Evolutionary conservation across 2,888 invertebrate genomes (phyloP), one percentile per base, ranked within the genome.

Genomic region (Thymelicus acteon): DNA sequence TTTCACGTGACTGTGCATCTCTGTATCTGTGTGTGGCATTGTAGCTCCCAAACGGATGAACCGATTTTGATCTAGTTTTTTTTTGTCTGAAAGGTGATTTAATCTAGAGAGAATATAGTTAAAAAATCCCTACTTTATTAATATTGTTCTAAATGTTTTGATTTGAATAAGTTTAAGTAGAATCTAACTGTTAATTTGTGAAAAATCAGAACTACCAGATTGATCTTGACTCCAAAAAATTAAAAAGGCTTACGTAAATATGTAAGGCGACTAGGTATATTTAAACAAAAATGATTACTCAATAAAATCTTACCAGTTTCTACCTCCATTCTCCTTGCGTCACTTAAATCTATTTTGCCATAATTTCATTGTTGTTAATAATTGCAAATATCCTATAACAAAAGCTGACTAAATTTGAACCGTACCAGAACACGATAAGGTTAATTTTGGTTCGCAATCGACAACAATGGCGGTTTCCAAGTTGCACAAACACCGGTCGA

Each of bases 401-500:
- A n/a, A 7, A 3, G 19, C 15, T 7, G n/a, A 47, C 37, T 2
- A 62, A 66, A 67, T 31, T 57, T 58, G n/a, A 6, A 66, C 72
- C 47, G 31, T 74, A 73, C 54, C 6, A 0, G 1, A 0, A 13
- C 0, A 0, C 0, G 2, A 40, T 73, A 75, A 47, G 57, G 72
- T 70, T 4, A 6, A 48, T 71, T 68, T 66, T 66, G 5, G 61
- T 12, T 6, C 19, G 52, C 8, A 10, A 6, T 40, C 2, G 52
- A 47, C 12, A 62, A 72, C 67, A 72, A 72, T 71, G 58, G 65
- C 61, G 60, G 61, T 71, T 60, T 64, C 48, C n/a, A 67, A 68
- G 67, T 79, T 79, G 75, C 76, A 75, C 76, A 77, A 78, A 76
- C 78, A 80, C 81, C 78, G 85, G 78, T 82, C 82, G 84, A 83